phyloP scores from a whole-genome alignment of 2,888 invertebrate species.

The Aleiodes alternator region DNA sequence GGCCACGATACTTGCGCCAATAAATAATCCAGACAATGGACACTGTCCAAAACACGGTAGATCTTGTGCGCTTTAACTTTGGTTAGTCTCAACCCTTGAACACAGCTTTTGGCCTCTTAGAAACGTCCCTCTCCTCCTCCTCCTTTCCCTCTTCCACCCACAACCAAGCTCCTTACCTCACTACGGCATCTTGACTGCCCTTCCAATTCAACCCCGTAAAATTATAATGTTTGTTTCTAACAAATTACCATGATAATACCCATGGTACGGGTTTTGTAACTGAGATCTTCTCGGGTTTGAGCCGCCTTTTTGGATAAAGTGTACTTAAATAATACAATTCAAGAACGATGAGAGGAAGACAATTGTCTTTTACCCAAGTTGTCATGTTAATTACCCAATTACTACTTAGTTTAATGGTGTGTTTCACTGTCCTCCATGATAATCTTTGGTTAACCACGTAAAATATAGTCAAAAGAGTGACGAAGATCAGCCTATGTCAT shows the following conservation, averaged over 20 bases:
- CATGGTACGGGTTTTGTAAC: constrained; percentile 50
- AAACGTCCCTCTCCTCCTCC: constrained; percentile 44
- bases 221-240: constrained; percentile 76
- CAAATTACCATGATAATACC: constrained; percentile 76
- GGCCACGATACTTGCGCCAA: constrained; percentile 66
- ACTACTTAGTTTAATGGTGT: constrained; percentile 54
- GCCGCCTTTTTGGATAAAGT: constrained; percentile 16
- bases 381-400: constrained; percentile 73
- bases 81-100: constrained; percentile 66
- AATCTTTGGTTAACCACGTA: constrained; percentile 15
- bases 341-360: constrained; percentile 53
- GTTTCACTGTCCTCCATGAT: constrained; percentile 14
- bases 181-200: constrained; percentile 4
- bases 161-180: constrained; percentile 34
- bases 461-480: constrained; percentile 29
- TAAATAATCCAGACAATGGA: constrained; percentile 75
- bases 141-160: constrained; percentile 49
- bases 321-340: constrained; percentile 25
- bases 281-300: constrained; percentile 20
- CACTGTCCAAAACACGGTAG: constrained; percentile 75
- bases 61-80: constrained; percentile 73
- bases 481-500: constrained; percentile 18
- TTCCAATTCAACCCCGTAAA: constrained; percentile 57
- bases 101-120: constrained; percentile 42
- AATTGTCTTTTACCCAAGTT: constrained; percentile 59